These are phyloP conservation scores for Panthera tigris DNA, from an alignment of 2,113 vertebrate species.

Conservation along the genomic window DNA sequence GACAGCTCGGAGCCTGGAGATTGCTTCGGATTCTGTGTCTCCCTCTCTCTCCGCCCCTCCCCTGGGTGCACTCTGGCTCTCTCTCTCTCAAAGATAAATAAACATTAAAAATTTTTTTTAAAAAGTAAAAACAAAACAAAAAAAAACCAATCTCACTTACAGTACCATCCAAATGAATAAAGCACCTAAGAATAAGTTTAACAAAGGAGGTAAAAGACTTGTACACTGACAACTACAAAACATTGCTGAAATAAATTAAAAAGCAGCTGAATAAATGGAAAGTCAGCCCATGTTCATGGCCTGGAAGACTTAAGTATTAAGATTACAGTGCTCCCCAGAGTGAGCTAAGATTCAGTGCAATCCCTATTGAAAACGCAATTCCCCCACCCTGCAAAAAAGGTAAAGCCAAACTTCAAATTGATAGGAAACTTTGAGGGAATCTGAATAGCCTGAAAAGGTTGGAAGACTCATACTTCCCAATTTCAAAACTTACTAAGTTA, in stretches of 20 bases:
- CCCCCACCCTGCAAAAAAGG: background rate
- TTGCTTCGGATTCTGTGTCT: too few species aligned
- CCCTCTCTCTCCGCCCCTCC: too few species aligned
- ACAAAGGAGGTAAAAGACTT: background rate
- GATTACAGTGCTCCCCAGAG: background rate
- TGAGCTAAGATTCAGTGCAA: background rate
- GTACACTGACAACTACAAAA: background rate
- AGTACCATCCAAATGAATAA: background rate
- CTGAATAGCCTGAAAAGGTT: background rate
- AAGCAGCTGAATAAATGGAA: background rate
- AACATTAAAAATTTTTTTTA: too few species aligned
- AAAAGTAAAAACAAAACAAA: background rate
- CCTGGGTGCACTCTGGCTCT: too few species aligned
- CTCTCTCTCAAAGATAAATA: too few species aligned
- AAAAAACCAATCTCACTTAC: background rate
- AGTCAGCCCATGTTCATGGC: background rate
- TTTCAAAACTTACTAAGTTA: background rate
- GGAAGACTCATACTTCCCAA: background rate
- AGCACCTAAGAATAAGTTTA: background rate
- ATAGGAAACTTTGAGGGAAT: background rate
- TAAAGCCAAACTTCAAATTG: background rate
- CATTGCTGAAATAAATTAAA: background rate
- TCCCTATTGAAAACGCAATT: background rate
- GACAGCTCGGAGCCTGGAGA: too few species aligned
- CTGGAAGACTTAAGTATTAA: background rate